Conservation (phyloP, 2,888 invertebrate genomes). For the Stenchaetothrips biformis region DNA sequence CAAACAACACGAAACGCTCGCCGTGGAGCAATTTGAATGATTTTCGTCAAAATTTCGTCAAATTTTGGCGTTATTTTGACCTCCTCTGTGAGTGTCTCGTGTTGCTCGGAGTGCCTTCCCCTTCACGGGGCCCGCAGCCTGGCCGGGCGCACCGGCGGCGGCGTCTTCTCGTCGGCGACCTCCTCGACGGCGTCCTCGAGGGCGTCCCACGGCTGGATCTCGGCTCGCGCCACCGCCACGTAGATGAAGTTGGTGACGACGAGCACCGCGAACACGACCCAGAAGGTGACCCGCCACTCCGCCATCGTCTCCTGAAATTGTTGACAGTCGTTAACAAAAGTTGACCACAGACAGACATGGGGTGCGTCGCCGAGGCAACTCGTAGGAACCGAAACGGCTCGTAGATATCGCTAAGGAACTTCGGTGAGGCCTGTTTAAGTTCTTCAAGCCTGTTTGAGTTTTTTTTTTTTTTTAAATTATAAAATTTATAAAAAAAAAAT, state of each 20-base stretch:
- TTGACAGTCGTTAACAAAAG: neutral
- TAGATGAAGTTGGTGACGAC: neutral
- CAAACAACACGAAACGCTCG: too few relatives aligned
- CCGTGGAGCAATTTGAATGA: neutral
- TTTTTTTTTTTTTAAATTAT: neutral
- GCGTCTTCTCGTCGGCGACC: too few relatives aligned
- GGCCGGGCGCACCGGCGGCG: too few relatives aligned
- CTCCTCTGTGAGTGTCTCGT: neutral
- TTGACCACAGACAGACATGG: too few relatives aligned
- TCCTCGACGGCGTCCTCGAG: neutral
- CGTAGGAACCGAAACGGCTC: too few relatives aligned
- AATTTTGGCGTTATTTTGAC: neutral
- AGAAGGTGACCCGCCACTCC: slow-evolving; percentile 11
- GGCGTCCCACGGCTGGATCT: slow-evolving; percentile 8
- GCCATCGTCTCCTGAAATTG: slow-evolving; percentile 21
- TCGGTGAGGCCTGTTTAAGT: too few relatives aligned
- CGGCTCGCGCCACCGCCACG: neutral
- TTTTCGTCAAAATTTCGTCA: neutral
- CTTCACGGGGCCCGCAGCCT: too few relatives aligned
- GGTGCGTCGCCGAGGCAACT: too few relatives aligned
- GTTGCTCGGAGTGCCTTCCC: neutral
- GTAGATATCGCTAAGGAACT: too few relatives aligned
- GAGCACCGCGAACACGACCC: slow-evolving; percentile 1
- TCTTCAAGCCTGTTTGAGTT: too few relatives aligned
- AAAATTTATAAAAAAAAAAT: too few relatives aligned